Conservation (phyloP, 2,797 vertebrate species). For the Furcifer pardalis region DNA sequence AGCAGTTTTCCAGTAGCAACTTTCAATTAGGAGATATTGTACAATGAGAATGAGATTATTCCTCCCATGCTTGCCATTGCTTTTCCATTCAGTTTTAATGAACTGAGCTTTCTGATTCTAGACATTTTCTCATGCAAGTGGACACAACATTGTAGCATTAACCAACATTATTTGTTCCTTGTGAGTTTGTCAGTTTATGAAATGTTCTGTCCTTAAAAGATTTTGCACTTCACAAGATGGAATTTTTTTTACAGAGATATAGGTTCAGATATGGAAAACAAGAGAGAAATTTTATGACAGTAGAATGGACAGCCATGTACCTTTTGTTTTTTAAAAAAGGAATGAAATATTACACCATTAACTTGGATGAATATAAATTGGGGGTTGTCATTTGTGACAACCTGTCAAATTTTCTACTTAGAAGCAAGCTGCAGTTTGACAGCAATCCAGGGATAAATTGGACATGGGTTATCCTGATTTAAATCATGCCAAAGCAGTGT, state of each 20-base stretch:
- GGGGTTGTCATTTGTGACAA: background rate
- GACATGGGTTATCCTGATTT: background rate
- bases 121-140: background rate
- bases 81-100: background rate
- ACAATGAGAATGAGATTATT: background rate
- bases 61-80: background rate
- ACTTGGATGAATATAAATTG: background rate
- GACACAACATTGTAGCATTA: background rate
- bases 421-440: background rate
- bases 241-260: background rate
- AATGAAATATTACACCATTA: slow-evolving; percentile 3
- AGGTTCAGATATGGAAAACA: background rate
- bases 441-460: background rate
- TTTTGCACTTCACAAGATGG: slow-evolving; percentile 5
- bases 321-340: background rate
- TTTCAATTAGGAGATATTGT: background rate
- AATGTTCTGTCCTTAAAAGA: background rate
- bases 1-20: background rate
- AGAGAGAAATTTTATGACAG: slow-evolving; percentile 43
- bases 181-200: background rate
- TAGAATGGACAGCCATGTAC: slow-evolving; percentile 14
- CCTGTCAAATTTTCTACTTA: slow-evolving; percentile 3
- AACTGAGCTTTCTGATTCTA: background rate
- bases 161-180: slow-evolving; percentile 21
- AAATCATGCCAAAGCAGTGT: background rate